These are phyloP conservation scores for Trichechus manatus DNA, from an alignment of 2,113 vertebrate genomes.

Conservation along the genomic window DNA sequence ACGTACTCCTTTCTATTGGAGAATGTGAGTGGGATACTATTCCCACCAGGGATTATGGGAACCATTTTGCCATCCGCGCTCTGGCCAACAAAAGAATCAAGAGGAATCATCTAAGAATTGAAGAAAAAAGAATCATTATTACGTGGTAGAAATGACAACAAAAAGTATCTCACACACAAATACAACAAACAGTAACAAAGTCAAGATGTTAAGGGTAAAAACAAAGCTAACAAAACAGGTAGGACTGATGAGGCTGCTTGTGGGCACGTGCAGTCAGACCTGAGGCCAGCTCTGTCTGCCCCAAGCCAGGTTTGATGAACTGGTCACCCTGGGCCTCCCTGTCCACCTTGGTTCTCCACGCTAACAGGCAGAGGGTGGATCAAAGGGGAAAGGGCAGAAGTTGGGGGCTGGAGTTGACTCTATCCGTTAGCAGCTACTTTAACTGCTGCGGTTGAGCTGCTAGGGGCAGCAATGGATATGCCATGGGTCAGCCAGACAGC, in stretches of 20 bases:
- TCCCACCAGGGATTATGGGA: constrained; percentile 93
- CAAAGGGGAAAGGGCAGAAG: not conserved
- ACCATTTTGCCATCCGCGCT: constrained; percentile 95
- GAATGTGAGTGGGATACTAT: constrained; percentile 94
- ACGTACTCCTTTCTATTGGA: constrained; percentile 94
- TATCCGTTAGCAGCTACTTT: not conserved
- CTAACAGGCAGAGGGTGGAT: not conserved
- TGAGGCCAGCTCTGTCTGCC: not conserved
- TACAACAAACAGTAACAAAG: not conserved
- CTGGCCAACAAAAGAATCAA: constrained; percentile 94
- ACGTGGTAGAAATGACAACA: not conserved
- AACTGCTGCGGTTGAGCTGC: not conserved
- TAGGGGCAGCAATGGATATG: not conserved
- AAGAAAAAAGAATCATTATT: constrained; percentile 61
- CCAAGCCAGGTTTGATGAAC: not conserved
- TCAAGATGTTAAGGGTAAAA: constrained; percentile 1
- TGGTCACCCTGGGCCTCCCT: not conserved
- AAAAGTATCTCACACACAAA: not conserved
- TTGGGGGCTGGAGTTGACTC: not conserved
- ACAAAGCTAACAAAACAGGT: not conserved
- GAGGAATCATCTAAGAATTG: constrained; percentile 92
- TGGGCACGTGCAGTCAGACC: not conserved
- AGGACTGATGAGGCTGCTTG: not conserved
- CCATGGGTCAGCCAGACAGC: not conserved
- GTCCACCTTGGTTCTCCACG: not conserved